Evolutionary conservation across 2,797 vertebrate genomes (phyloP), one percentile per base, ranked within the genome.

Genomic region (Huso huso): DNA sequence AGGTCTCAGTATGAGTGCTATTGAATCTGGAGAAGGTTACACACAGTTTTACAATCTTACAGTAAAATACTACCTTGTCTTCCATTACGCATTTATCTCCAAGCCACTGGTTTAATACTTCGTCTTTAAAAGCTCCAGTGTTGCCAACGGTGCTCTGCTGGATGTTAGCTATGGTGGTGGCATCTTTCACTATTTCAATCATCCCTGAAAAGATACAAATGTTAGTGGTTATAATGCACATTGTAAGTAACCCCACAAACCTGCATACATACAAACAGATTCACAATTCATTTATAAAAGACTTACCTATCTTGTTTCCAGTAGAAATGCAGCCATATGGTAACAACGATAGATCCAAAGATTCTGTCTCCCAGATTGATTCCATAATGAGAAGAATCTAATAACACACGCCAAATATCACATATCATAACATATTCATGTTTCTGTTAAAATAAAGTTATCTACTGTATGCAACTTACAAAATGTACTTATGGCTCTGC

Each of bases 311-410:
- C 86, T 89, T 93, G 87, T 98, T 95, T 66, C 97, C 96, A 7
- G 97, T 99, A 78, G 97, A 98, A 87, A 99, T 99, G 78, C 97
- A 99, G 55, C 96, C 96, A 58, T 99, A 99, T 0, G 97, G 97
- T 64, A 98, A 69, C 70, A 99, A 86, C 64, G 90, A 96, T 65
- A 99, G 91, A 71, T 99, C 96, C 83, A 99, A 82, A 0, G 94
- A 96, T 75, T 99, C 95, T 0, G 89, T 91, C 83, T 99, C 95
- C 97, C 97, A 99, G 82, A 99, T 99, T 1, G 96, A 97, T 79
- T 94, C 94, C 97, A 99, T 99, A 79, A 99, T 99, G 72, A 93
- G 85, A 79, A 99, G 87, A 77, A 98, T 99, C 97, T 95, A 79
- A 61, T 48, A 62, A 70, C 62, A 77, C 74, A 74, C 5, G 37